phyloP scores from a whole-genome alignment of 2,797 vertebrate species.

The Hylomyscus alleni region DNA sequence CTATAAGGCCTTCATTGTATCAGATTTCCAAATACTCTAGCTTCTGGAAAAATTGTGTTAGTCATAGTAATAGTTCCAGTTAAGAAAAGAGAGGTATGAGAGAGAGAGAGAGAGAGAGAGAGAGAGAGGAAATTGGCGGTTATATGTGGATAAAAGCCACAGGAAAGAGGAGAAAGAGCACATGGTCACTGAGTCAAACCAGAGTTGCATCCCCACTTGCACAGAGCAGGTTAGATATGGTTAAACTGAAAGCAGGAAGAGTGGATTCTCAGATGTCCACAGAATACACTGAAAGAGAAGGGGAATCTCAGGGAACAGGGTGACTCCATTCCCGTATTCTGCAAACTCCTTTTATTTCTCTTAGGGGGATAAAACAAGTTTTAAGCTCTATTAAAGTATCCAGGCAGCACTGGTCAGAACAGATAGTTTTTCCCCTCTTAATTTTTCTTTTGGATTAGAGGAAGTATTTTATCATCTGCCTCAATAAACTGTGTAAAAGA shows the following conservation, averaged over 20 bases:
- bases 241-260: background rate
- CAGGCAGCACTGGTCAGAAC: conserved; percentile 3
- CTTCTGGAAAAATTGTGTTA: background rate
- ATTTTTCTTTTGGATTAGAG: conserved; percentile 52
- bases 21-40: background rate
- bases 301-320: background rate
- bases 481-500: conserved; percentile 65
- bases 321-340: conserved; percentile 12
- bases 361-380: background rate
- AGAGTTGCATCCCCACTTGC: background rate
- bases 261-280: background rate
- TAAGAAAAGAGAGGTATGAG: background rate
- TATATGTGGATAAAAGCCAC: background rate
- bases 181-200: background rate
- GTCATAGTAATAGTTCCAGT: background rate
- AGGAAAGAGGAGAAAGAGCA: conserved; percentile 16
- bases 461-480: conserved; percentile 53
- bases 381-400: background rate
- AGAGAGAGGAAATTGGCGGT: background rate
- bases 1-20: background rate
- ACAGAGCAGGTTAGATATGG: background rate
- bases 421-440: background rate
- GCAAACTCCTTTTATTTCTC: conserved; percentile 20
- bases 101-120: background rate
- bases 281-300: background rate